These are phyloP conservation scores for Carposina sasakii DNA, from an alignment of 1,140 invertebrate species.

Conservation along the genomic window DNA sequence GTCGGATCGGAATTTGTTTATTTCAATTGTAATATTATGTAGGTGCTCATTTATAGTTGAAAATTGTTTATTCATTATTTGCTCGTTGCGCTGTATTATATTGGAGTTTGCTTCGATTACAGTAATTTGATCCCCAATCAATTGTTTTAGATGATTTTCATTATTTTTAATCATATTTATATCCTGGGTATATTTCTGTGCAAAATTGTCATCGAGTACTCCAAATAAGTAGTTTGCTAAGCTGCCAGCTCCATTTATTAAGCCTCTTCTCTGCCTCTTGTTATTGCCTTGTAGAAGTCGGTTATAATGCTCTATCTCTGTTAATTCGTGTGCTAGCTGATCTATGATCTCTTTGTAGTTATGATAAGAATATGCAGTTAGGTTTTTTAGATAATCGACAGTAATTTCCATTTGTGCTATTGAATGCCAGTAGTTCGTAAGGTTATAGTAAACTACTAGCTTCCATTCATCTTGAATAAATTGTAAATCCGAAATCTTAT, in stretches of 20 bases:
- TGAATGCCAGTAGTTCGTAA: not conserved
- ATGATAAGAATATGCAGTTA: not conserved
- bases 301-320: slow-evolving; percentile 4
- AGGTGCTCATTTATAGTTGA: too few relatives aligned
- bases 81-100: too few relatives aligned
- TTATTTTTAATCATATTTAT: slow-evolving; percentile 2
- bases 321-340: slow-evolving; percentile 3
- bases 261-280: not conserved
- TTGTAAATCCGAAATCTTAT: slow-evolving; percentile 3
- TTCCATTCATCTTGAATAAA: slow-evolving; percentile 7
- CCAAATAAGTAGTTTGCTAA: slow-evolving; percentile 1
- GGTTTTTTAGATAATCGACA: not conserved
- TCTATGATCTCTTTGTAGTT: not conserved
- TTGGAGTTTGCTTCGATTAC: too few relatives aligned
- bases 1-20: too few relatives aligned
- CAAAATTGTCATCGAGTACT: not conserved
- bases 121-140: not conserved
- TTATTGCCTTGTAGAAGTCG: not conserved
- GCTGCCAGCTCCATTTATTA: not conserved
- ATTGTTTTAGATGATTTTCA: slow-evolving; percentile 1
- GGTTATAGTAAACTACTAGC: slow-evolving; percentile 7
- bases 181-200: not conserved
- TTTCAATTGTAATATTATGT: too few relatives aligned
- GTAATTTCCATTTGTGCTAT: not conserved
- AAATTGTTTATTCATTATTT: too few relatives aligned